phyloP scores from a whole-genome alignment of 2,888 invertebrate genomes.

The Dasypolia templi region DNA sequence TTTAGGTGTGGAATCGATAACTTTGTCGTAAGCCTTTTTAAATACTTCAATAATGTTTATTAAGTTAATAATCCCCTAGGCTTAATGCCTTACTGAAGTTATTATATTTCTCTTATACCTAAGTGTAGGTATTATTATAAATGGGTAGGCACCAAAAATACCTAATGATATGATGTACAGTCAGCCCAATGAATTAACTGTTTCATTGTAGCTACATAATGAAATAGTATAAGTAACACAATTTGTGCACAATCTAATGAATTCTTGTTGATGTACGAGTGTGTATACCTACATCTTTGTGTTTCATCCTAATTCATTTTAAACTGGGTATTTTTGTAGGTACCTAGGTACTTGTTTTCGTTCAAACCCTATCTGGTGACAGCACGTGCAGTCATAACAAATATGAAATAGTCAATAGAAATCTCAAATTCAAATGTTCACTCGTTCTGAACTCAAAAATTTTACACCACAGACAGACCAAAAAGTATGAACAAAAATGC shows the following conservation, averaged over 20 bases:
- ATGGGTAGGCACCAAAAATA: not conserved
- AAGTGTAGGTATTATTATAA: not conserved
- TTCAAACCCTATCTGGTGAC: no score
- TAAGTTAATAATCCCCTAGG: not conserved
- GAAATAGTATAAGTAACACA: no score
- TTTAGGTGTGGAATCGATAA: not conserved
- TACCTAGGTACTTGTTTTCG: not conserved
- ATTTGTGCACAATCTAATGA: not conserved
- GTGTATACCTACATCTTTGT: not conserved
- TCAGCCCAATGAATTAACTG: not conserved
- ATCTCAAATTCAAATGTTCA: conserved; percentile 2
- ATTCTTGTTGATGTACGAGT: not conserved
- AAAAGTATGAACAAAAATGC: conserved; percentile 57
- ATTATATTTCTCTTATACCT: not conserved
- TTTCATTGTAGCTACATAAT: not conserved
- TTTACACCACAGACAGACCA: conserved; percentile 34
- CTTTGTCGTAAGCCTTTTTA: not conserved
- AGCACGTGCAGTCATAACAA: not conserved
- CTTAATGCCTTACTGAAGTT: not conserved
- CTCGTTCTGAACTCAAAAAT: conserved; percentile 37
- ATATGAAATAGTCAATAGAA: conserved; percentile 4
- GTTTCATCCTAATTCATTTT: no score
- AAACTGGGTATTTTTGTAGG: no score
- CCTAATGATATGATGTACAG: not conserved
- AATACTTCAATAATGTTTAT: not conserved